These are phyloP conservation scores for Antedon bifida DNA, from an alignment of 35 echinoderm and acorn worm genomes.

Conservation along the genomic window DNA sequence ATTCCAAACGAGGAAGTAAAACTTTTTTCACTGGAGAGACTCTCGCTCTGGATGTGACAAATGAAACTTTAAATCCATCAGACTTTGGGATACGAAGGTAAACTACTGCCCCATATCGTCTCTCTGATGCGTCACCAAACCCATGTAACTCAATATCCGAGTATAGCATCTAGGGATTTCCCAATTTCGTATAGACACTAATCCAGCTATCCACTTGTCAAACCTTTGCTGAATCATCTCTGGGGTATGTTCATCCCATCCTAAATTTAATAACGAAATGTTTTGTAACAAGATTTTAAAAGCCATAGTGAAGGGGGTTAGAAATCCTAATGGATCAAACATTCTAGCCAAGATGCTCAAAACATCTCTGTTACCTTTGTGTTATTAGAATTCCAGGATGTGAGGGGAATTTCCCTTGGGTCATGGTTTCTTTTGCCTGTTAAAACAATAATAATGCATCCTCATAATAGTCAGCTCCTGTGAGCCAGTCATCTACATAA, in stretches of 20 bases:
- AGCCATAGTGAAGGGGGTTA: slow-evolving; percentile 15
- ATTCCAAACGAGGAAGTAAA: slow-evolving; percentile 5
- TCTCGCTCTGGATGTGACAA: slow-evolving; percentile 24
- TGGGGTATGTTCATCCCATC: slow-evolving; percentile 4
- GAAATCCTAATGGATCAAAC: slow-evolving; percentile 13
- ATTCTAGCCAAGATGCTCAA: not conserved
- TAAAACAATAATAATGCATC: slow-evolving; percentile 12
- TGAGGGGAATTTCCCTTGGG: slow-evolving; percentile 15
- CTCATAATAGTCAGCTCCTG: slow-evolving; percentile 26
- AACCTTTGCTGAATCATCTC: slow-evolving; percentile 1
- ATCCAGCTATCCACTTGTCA: slow-evolving; percentile 10
- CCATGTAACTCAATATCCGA: not conserved
- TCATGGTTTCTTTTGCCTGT: slow-evolving; percentile 17
- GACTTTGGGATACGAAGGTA: slow-evolving; percentile 12
- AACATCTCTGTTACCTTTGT: slow-evolving; percentile 10
- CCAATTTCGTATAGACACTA: not conserved
- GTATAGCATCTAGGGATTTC: not conserved
- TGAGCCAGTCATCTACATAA: slow-evolving; percentile 23
- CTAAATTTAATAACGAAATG: slow-evolving; percentile 10
- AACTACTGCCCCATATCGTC: slow-evolving; percentile 18
- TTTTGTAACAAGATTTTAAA: slow-evolving; percentile 21
- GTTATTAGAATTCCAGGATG: slow-evolving; percentile 27
- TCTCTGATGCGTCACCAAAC: slow-evolving; percentile 28
- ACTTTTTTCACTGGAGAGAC: slow-evolving; percentile 18
- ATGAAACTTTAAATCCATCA: not conserved